A percentile compares a stretch with the other conserved stretches of the same genome.
Conservation (phyloP, 2,888 invertebrate genomes). For the Noctua comes region DNA sequence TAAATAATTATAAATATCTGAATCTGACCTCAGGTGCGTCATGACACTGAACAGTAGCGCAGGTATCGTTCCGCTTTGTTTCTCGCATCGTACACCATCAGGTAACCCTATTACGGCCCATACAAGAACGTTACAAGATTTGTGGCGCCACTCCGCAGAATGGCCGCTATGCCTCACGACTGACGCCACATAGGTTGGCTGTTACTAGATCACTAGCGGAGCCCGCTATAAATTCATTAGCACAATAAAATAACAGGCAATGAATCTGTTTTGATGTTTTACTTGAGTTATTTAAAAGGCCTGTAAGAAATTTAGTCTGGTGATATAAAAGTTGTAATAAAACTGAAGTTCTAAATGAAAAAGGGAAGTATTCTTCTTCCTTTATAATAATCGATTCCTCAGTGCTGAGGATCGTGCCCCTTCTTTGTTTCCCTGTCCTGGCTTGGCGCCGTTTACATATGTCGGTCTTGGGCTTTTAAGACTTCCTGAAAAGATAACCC, state of each 20-base stretch:
- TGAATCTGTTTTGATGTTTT: conserved; percentile 12
- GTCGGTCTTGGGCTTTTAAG: neutral
- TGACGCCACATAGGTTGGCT: conserved; percentile 38
- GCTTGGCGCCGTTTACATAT: neutral
- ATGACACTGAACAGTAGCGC: neutral
- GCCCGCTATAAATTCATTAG: conserved; percentile 42
- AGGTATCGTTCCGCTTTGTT: neutral
- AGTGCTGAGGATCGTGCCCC: neutral
- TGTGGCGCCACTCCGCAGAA: conserved; percentile 51
- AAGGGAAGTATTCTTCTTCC: neutral
- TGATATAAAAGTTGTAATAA: neutral
- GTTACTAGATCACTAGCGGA: conserved; percentile 39
- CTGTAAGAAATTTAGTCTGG: neutral
- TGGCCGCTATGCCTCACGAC: conserved; percentile 54
- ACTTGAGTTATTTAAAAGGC: conserved; percentile 5
- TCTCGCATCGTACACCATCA: conserved; percentile 31
- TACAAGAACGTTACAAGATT: conserved; percentile 46
- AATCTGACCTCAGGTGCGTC: neutral
- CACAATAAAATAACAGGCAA: conserved; percentile 34
- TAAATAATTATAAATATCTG: neutral
- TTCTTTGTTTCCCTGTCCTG: neutral
- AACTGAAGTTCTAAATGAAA: neutral
- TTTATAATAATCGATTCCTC: neutral
- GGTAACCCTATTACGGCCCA: conserved; percentile 33
- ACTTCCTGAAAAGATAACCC: too few species aligned